A percentile compares a stretch with the other conserved stretches of the same genome.
Conservation (phyloP, 2,113 vertebrate species). For the Proterorhinus semilunaris region DNA sequence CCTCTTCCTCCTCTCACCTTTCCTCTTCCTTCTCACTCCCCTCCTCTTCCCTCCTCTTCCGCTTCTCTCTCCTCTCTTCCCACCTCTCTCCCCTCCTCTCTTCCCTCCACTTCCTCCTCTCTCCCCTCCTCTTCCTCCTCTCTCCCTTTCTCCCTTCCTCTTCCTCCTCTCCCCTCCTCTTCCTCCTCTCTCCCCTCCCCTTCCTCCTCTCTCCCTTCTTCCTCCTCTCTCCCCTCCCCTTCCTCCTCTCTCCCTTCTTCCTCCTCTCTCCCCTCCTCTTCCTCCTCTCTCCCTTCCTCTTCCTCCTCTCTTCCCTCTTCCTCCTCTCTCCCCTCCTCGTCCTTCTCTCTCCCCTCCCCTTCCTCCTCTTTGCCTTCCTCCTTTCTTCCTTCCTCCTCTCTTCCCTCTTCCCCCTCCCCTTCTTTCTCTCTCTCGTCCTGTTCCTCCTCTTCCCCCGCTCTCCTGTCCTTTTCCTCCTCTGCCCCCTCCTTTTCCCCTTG, state of each 20-base stretch:
- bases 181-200: background rate
- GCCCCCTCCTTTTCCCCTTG: slow-evolving; percentile 1
- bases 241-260: background rate
- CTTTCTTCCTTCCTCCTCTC: background rate
- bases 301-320: background rate
- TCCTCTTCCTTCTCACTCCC: background rate
- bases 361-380: no score
- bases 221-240: background rate
- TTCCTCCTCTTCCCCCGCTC: background rate
- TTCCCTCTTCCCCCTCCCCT: background rate
- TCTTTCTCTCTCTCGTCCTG: background rate
- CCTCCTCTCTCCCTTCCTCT: background rate
- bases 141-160: background rate
- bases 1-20: background rate
- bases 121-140: background rate
- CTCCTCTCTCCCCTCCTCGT: background rate
- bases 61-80: background rate
- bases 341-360: background rate
- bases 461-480: background rate
- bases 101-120: background rate
- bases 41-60: background rate
- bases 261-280: slow-evolving; percentile 2
- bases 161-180: background rate
- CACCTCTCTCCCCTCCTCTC: background rate
- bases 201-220: background rate